phyloP scores from a whole-genome alignment of 2,797 vertebrate species.

The Lepidocolaptes lacrymiger region DNA sequence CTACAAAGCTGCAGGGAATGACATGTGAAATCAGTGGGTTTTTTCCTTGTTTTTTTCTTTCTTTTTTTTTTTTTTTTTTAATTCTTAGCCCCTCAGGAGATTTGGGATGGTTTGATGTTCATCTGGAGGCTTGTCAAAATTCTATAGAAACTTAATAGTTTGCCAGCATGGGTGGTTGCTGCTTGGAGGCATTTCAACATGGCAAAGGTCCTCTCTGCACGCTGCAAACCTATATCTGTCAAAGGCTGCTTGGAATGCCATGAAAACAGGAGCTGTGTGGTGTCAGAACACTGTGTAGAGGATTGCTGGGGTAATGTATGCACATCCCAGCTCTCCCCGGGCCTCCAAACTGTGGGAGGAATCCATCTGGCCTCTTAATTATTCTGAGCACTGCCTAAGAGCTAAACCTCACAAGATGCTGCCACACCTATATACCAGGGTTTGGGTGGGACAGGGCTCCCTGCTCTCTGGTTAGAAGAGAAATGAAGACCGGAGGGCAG shows the following conservation, averaged over 20 bases:
- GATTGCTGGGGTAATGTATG: neutral
- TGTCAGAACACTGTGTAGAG: neutral
- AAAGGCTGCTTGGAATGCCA: slow-evolving; percentile 48
- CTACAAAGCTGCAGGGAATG: slow-evolving; percentile 60
- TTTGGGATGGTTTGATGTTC: slow-evolving; percentile 61
- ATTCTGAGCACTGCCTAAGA: neutral
- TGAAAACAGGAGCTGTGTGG: neutral
- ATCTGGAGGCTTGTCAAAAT: slow-evolving; percentile 60
- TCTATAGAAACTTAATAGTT: slow-evolving; percentile 59
- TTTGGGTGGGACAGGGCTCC: slow-evolving; percentile 33
- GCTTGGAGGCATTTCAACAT: slow-evolving; percentile 57
- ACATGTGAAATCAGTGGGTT: slow-evolving; percentile 3
- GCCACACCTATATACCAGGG: slow-evolving; percentile 20
- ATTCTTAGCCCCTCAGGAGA: slow-evolving; percentile 53
- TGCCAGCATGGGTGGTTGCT: slow-evolving; percentile 68
- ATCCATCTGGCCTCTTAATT: slow-evolving; percentile 41
- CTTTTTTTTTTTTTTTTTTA: neutral
- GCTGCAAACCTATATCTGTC: slow-evolving; percentile 6
- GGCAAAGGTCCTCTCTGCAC: slow-evolving; percentile 37
- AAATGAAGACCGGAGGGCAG: neutral
- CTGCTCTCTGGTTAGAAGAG: neutral
- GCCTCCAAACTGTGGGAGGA: slow-evolving; percentile 42
- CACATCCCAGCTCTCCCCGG: neutral
- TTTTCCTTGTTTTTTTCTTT: no score
- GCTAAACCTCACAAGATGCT: slow-evolving; percentile 19